Evolutionary conservation across 2,888 invertebrate species (phyloP), one percentile per base, ranked within the genome.

Genomic region (Augiades crinisus): DNA sequence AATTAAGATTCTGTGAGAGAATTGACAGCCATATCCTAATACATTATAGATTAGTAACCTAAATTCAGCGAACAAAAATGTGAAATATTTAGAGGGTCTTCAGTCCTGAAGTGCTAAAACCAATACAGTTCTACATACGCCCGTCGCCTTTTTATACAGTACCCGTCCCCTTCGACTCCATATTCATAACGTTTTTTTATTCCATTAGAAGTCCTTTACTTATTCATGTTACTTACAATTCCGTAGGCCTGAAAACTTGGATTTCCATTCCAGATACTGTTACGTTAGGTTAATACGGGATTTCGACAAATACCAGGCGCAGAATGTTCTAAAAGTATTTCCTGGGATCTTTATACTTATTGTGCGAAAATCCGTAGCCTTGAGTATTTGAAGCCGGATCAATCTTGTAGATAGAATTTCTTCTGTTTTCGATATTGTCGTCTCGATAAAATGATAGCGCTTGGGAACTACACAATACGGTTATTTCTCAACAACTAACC

Each of bases 151-250:
- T 10, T n/a, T 27, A 27, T 27, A 10, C 10, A 27, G 38, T 30
- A 10, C 22, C 22, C 31, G 5, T 19, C 13, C 31, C 22, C 10
- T 17, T 34, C 41, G 10, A 34, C 34, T 43, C 43, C 34, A 40
- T 43, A 43, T 41, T 50, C 34, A 43, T 36, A 50, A 43, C 36
- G 27, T 36, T 50, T 37, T n/a, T 43, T 43, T 47, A 43, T 50
- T 43, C 43, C 43, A 43, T 50, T 43, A 36, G 43, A 43, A 36
- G 19, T 30, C 24, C 36, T 43, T 50, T 36, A 17, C 41, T 49
- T 41, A 49, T 49, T 49, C 49, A 41, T 41, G 40, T 16, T 47
- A 49, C 49, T 34, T 41, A 41, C 49, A 40, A 21, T 14, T 13
- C 31, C 24, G n/a, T 13, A 27, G 47, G 47, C 37, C 37, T 37